A percentile compares a stretch with the other conserved stretches of the same genome.
Evolutionary conservation across 2,888 invertebrate species (phyloP).

Genomic region (Himalopsyche tibetana): DNA sequence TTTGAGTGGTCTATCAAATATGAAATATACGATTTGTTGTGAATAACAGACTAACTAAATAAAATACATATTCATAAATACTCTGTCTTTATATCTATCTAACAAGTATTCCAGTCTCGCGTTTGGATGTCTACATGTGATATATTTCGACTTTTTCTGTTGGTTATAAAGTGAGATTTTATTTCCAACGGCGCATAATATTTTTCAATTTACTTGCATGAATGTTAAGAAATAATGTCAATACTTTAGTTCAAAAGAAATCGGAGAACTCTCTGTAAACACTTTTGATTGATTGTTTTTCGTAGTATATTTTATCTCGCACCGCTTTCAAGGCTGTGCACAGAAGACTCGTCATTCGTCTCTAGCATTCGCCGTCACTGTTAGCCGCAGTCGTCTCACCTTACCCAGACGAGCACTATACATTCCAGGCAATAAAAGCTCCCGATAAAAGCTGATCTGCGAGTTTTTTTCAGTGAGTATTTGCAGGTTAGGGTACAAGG

Average conservation of each 20-base stretch:
- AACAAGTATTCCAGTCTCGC: too few species aligned
- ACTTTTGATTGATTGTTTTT: slow-evolving; percentile 40
- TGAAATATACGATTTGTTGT: too few species aligned
- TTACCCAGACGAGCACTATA: slow-evolving; percentile 47
- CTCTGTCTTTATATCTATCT: too few species aligned
- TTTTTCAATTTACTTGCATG: background rate
- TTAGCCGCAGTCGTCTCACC: slow-evolving; percentile 20
- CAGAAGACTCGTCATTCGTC: slow-evolving; percentile 21
- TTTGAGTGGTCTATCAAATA: too few species aligned
- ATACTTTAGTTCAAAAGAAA: slow-evolving; percentile 21
- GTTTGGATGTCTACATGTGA: too few species aligned
- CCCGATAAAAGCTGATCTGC: slow-evolving; percentile 79
- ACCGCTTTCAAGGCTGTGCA: background rate
- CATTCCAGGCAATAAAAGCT: slow-evolving; percentile 74
- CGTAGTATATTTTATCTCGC: slow-evolving; percentile 38
- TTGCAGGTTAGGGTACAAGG: background rate
- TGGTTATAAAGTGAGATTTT: too few species aligned
- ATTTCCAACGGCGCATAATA: background rate
- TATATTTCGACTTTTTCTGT: too few species aligned
- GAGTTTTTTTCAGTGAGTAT: slow-evolving; percentile 69
- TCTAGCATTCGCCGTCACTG: background rate
- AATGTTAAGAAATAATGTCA: background rate
- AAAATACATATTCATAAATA: too few species aligned
- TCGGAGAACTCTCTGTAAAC: slow-evolving; percentile 7
- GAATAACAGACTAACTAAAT: too few species aligned